Evolutionary conservation across 1,140 invertebrate genomes (phyloP).

Genomic region (Dinothrombium tinctorium): DNA sequence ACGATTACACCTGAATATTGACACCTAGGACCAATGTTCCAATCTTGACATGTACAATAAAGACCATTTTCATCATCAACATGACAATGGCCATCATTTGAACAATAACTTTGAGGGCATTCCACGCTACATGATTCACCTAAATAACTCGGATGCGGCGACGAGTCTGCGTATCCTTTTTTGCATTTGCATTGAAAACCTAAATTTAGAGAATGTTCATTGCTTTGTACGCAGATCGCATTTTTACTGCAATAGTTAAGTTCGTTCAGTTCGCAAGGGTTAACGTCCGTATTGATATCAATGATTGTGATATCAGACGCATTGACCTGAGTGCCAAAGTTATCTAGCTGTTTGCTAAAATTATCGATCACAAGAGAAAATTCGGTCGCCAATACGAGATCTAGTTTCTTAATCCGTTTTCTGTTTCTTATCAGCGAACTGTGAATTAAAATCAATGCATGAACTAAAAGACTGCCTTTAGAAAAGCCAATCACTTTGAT

Average conservation of each 20-base stretch:
- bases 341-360: too few relatives aligned
- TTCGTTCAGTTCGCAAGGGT: constrained; percentile 6
- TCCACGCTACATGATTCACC: constrained; percentile 8
- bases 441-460: too few relatives aligned
- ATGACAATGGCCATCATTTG: background rate
- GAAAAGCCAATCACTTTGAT: too few relatives aligned
- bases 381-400: too few relatives aligned
- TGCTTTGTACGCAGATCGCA: constrained; percentile 2
- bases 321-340: too few relatives aligned
- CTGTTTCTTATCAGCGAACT: too few relatives aligned
- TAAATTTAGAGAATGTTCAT: background rate
- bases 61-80: background rate
- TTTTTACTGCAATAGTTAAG: constrained; percentile 8
- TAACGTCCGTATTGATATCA: background rate
- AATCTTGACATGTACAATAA: background rate
- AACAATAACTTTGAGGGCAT: background rate
- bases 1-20: constrained; percentile 5
- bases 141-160: background rate
- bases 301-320: background rate
- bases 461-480: too few relatives aligned
- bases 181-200: constrained; percentile 8
- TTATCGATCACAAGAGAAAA: too few relatives aligned
- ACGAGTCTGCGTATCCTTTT: constrained; percentile 1
- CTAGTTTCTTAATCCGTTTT: too few relatives aligned
- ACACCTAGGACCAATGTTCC: background rate